Conservation (phyloP, 2,888 invertebrate species). For the Patella caerulea region DNA sequence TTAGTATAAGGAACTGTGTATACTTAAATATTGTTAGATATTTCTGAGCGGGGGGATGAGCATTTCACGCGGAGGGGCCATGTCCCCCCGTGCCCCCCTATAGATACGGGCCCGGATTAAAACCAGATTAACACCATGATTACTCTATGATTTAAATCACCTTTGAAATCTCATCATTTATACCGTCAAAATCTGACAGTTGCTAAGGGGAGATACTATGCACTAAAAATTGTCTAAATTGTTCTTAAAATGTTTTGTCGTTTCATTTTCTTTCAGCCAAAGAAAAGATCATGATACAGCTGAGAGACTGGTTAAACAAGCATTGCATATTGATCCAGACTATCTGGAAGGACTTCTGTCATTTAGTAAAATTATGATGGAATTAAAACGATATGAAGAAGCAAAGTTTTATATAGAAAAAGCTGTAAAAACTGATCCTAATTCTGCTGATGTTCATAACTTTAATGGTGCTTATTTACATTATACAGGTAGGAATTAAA, state of each 20-base stretch:
- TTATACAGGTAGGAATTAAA: slow-evolving; percentile 54
- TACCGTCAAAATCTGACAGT: background rate
- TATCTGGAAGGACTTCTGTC: slow-evolving; percentile 47
- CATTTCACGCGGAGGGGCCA: too few relatives aligned
- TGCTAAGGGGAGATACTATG: background rate
- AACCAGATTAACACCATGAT: too few relatives aligned
- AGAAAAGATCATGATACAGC: slow-evolving; percentile 82
- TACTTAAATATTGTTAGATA: too few relatives aligned
- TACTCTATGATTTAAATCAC: too few relatives aligned
- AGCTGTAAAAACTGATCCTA: slow-evolving; percentile 47
- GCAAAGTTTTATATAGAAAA: slow-evolving; percentile 43
- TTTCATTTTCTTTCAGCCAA: slow-evolving; percentile 35
- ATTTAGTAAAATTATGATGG: slow-evolving; percentile 42
- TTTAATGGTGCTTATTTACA: slow-evolving; percentile 67
- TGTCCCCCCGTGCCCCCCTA: too few relatives aligned
- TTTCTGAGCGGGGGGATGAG: too few relatives aligned
- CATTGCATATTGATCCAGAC: slow-evolving; percentile 43
- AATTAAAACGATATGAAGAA: slow-evolving; percentile 34
- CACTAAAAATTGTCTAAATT: background rate
- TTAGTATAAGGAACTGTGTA: too few relatives aligned
- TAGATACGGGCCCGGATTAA: too few relatives aligned
- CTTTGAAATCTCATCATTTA: too few relatives aligned
- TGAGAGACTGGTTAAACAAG: slow-evolving; percentile 81
- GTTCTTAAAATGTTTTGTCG: too few relatives aligned
- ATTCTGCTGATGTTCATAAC: slow-evolving; percentile 60